These are phyloP conservation scores for Cherax quadricarinatus DNA, from an alignment of 1,140 invertebrate genomes.

Conservation along the genomic window DNA sequence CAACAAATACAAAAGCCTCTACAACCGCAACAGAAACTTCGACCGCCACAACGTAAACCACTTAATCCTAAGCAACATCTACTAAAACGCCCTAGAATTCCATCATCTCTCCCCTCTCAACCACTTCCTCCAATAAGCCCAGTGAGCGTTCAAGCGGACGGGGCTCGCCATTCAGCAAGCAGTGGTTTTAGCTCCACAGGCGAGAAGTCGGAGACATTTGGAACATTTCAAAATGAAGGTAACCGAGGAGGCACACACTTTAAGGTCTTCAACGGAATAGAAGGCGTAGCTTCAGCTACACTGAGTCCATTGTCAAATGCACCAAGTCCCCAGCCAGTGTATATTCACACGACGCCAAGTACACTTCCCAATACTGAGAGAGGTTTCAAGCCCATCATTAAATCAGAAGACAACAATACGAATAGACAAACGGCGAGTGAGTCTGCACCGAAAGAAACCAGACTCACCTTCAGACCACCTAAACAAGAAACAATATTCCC, in stretches of 20 bases:
- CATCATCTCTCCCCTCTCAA: neutral
- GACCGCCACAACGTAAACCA: neutral
- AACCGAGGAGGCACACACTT: conserved; percentile 55
- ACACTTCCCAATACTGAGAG: conserved; percentile 46
- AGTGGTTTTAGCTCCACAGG: neutral
- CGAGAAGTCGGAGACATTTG: conserved; percentile 28
- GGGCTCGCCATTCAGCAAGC: neutral
- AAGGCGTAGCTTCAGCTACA: neutral
- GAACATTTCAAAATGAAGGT: conserved; percentile 51
- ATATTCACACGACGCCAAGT: conserved; percentile 40
- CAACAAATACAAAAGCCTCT: conserved; percentile 4
- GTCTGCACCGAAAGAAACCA: conserved; percentile 7
- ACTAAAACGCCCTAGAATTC: conserved; percentile 10
- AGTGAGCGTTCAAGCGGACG: neutral
- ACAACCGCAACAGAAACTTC: conserved; percentile 3
- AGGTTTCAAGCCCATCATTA: conserved; percentile 60
- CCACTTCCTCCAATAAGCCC: neutral
- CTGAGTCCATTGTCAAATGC: conserved; percentile 11
- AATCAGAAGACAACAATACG: neutral
- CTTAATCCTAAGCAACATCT: neutral
- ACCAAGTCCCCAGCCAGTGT: conserved; percentile 57
- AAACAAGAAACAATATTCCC: conserved; percentile 32
- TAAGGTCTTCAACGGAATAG: conserved; percentile 32
- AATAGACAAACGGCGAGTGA: conserved; percentile 2
- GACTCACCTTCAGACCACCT: conserved; percentile 16